These are phyloP conservation scores for Sinotaia quadrata DNA, from an alignment of 2,888 invertebrate species.

Conservation along the genomic window DNA sequence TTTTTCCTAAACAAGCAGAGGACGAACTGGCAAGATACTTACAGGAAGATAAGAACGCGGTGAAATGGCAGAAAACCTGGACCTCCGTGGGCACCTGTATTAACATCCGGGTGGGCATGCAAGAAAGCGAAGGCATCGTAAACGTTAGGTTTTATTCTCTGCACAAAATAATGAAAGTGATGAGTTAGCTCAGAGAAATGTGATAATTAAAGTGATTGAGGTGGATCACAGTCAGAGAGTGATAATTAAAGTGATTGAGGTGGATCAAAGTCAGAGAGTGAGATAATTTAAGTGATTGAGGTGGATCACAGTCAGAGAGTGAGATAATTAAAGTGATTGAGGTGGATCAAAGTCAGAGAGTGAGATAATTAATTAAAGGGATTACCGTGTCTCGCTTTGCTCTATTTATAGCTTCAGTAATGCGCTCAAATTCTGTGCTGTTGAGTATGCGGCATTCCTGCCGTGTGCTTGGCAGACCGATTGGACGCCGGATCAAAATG, in stretches of 20 bases:
- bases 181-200: neutral
- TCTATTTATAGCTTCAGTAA: constrained; percentile 35
- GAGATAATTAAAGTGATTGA: too few species aligned
- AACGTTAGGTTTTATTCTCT: constrained; percentile 41
- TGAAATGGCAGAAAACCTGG: constrained; percentile 44
- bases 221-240: neutral
- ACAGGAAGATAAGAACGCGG: constrained; percentile 41
- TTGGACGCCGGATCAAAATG: constrained; percentile 36
- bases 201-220: neutral
- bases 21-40: constrained; percentile 35
- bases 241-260: too few species aligned
- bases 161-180: neutral
- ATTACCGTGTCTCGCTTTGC: constrained; percentile 42
- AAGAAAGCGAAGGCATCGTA: constrained; percentile 43
- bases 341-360: too few species aligned
- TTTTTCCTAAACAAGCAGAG: too few species aligned
- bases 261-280: too few species aligned
- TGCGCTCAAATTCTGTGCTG: constrained; percentile 31
- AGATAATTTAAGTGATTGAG: too few species aligned
- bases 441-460: constrained; percentile 37
- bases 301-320: too few species aligned
- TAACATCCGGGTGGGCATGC: constrained; percentile 39
- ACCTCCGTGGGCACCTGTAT: constrained; percentile 42
- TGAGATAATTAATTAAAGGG: too few species aligned
- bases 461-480: constrained; percentile 33